Conservation (phyloP, 2,888 invertebrate species). For the Heteromyza rotundicornis region DNA sequence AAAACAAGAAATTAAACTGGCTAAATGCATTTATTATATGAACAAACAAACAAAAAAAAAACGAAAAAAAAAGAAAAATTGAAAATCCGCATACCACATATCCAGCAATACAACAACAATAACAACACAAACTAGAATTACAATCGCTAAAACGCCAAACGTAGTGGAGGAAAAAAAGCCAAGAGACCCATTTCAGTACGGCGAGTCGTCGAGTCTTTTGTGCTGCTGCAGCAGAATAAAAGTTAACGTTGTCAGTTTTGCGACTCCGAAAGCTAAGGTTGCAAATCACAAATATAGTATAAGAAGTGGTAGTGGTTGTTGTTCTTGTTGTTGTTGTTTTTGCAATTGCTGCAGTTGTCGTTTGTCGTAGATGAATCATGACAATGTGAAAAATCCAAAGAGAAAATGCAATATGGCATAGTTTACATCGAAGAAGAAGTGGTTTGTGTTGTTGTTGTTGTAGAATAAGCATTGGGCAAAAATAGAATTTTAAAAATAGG, state of each 20-base stretch:
- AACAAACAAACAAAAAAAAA: not conserved
- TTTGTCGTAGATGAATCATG: not conserved
- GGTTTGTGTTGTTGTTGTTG: not conserved
- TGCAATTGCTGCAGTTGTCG: not conserved
- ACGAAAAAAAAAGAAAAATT: not conserved
- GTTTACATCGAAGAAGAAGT: not conserved
- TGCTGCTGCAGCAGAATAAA: not conserved
- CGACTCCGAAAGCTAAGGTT: not conserved
- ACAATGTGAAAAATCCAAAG: not conserved
- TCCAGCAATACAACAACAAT: conserved; percentile 2
- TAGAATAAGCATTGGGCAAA: no score
- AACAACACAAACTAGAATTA: conserved; percentile 2
- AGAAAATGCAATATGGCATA: no score
- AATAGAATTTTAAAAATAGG: no score
- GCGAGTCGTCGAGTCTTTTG: conserved; percentile 1
- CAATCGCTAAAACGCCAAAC: not conserved
- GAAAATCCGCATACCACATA: conserved; percentile 20
- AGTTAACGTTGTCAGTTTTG: not conserved
- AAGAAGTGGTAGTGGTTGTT: not conserved
- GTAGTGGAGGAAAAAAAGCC: not conserved
- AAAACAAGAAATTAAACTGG: conserved; percentile 3
- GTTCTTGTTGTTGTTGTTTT: not conserved
- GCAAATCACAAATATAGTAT: not conserved
- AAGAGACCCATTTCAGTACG: not conserved
- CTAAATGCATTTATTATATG: not conserved